Evolutionary conservation across 2,113 vertebrate species (phyloP).

Genomic region (Phrynocephalus versicolor): DNA sequence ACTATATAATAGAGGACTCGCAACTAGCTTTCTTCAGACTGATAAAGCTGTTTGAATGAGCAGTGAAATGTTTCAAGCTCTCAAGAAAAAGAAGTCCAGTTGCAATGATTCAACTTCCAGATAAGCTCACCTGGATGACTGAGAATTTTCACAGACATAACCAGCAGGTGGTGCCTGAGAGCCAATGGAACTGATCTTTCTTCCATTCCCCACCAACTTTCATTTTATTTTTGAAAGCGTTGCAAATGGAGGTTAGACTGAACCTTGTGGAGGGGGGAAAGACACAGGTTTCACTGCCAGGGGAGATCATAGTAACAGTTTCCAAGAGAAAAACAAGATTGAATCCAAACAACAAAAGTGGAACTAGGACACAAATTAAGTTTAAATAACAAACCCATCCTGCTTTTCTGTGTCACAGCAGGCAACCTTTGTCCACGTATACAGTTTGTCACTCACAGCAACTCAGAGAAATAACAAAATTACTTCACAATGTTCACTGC

Average conservation of each 20-base stretch:
- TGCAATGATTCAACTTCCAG: too few species aligned
- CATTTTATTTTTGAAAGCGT: neutral
- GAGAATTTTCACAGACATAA: too few species aligned
- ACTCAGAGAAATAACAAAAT: neutral
- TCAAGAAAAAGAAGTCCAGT: too few species aligned
- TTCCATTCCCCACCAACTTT: too few species aligned
- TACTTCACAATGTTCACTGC: neutral
- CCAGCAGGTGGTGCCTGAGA: conserved; percentile 29
- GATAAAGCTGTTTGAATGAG: too few species aligned
- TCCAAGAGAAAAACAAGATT: neutral
- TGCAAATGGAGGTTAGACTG: neutral
- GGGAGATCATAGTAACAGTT: neutral
- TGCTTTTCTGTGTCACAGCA: neutral
- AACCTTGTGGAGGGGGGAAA: neutral
- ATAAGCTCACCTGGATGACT: too few species aligned
- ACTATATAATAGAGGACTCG: too few species aligned
- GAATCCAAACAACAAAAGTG: neutral
- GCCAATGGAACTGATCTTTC: neutral
- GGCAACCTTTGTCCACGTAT: neutral
- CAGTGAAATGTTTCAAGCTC: too few species aligned
- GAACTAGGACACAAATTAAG: neutral
- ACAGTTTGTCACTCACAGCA: neutral
- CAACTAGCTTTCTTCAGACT: too few species aligned
- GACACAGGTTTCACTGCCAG: neutral
- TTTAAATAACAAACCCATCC: neutral